Evolutionary conservation across 2,888 invertebrate genomes (phyloP).

Genomic region (Chloroclystis v-ata): DNA sequence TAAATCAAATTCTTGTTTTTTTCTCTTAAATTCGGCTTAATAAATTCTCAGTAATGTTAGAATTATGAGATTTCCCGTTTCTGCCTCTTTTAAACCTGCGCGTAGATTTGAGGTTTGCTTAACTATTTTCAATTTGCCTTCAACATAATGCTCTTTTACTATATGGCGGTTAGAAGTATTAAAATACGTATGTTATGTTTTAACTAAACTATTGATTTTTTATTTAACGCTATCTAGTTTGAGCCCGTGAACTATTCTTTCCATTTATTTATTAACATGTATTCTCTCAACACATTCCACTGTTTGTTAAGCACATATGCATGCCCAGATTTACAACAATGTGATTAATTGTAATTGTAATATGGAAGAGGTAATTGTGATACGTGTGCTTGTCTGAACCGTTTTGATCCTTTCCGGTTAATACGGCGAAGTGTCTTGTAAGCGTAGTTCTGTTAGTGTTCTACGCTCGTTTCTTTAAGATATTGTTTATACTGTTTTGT

Average conservation of each 20-base stretch:
- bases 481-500: constrained; percentile 40
- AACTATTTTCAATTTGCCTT: background rate
- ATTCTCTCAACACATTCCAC: constrained; percentile 19
- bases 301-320: constrained; percentile 42
- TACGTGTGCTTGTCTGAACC: constrained; percentile 23
- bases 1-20: too few relatives aligned
- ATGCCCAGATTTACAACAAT: constrained; percentile 47
- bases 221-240: background rate
- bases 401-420: constrained; percentile 8
- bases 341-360: constrained; percentile 31
- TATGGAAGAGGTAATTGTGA: constrained; percentile 27
- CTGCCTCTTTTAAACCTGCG: background rate
- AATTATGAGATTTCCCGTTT: too few relatives aligned
- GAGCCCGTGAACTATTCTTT: background rate
- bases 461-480: constrained; percentile 42
- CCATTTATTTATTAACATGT: constrained; percentile 6
- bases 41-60: too few relatives aligned
- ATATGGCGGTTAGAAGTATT: background rate
- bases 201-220: too few relatives aligned
- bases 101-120: background rate
- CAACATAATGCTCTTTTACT: background rate
- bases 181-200: background rate
- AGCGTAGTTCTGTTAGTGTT: constrained; percentile 32
- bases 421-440: constrained; percentile 15
- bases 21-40: too few relatives aligned